Evolutionary conservation across 2,797 vertebrate species (phyloP).

Genomic region (Falco columbarius): DNA sequence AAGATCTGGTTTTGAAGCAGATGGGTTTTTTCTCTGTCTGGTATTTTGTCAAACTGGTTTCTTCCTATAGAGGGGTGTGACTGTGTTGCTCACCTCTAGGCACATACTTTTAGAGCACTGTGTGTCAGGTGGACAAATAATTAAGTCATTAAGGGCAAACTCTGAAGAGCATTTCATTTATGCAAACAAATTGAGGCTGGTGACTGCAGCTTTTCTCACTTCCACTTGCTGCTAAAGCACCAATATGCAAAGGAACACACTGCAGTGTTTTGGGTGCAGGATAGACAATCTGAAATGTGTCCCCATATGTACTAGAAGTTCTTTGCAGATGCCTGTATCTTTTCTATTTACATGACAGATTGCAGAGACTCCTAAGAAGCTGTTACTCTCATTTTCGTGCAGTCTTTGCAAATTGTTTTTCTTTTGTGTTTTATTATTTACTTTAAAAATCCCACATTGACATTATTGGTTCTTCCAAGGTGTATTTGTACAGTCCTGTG

Average conservation of each 20-base stretch:
- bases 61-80: not conserved
- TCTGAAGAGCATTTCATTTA: not conserved
- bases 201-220: constrained; percentile 17
- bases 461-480: not conserved
- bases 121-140: not conserved
- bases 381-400: constrained; percentile 35
- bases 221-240: not conserved
- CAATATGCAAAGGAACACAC: not conserved
- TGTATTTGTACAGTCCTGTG: not conserved
- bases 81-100: not conserved
- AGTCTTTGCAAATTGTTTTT: not conserved
- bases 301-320: constrained; percentile 37
- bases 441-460: not conserved
- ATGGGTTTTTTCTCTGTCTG: not conserved
- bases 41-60: not conserved
- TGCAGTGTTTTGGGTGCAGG: constrained; percentile 31
- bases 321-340: constrained; percentile 55
- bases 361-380: constrained; percentile 34
- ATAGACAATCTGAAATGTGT: constrained; percentile 44
- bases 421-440: not conserved
- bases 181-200: not conserved
- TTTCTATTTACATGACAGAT: constrained; percentile 62
- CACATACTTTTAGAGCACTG: not conserved
- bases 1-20: not conserved
- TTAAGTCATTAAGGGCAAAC: not conserved